A percentile compares a stretch with the other conserved stretches of the same genome.
Evolutionary conservation across 2,113 vertebrate species (phyloP).

Genomic region (Callaeas wilsoni): DNA sequence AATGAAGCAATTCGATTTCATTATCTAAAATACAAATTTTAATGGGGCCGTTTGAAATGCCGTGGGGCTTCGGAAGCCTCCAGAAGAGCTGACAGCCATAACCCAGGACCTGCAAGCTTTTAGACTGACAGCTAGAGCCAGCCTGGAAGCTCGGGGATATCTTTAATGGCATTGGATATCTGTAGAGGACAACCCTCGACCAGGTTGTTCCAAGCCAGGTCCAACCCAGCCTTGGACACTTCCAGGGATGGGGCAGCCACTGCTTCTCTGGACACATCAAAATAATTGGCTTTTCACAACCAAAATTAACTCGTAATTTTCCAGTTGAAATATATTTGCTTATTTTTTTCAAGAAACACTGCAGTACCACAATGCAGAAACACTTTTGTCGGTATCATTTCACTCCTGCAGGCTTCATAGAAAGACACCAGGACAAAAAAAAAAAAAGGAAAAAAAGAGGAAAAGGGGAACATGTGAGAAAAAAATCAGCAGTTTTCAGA

Average conservation of each 20-base stretch:
- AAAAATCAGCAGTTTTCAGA: background rate
- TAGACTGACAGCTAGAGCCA: background rate
- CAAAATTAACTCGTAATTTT: background rate
- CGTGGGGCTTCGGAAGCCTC: background rate
- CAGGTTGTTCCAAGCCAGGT: background rate
- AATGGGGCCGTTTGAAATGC: background rate
- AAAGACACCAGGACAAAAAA: fast-evolving
- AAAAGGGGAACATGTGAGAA: background rate
- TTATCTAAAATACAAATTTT: background rate
- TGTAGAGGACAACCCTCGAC: fast-evolving
- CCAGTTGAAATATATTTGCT: background rate
- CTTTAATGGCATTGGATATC: fast-evolving
- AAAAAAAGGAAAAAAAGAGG: fast-evolving
- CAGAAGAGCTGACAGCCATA: background rate
- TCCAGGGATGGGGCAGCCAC: background rate
- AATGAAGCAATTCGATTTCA: background rate
- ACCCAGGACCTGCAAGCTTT: background rate
- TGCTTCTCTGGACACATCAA: background rate
- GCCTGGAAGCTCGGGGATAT: background rate
- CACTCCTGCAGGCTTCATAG: background rate
- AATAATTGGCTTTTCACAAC: background rate
- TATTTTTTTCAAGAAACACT: background rate
- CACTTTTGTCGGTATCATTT: background rate
- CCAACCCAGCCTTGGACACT: background rate
- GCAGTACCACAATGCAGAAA: background rate